Conservation (phyloP, 1,140 invertebrate species). For the Diachasma alloeum region DNA sequence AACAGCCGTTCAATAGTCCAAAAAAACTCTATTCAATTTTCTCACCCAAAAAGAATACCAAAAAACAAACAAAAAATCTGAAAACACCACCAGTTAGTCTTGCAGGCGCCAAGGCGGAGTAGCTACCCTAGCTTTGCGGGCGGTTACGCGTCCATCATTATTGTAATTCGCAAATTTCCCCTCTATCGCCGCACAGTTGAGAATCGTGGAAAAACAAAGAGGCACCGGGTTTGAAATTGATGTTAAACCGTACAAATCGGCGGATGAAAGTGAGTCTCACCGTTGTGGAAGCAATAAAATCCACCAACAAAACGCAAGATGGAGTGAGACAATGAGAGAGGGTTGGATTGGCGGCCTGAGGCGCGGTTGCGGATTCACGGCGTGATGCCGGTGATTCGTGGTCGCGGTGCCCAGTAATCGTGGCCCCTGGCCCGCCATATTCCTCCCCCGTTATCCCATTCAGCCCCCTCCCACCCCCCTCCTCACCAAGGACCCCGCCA, state of each 20-base stretch:
- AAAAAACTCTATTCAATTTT: neutral
- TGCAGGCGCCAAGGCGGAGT: constrained; percentile 39
- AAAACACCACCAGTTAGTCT: neutral
- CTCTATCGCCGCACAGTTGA: constrained; percentile 1
- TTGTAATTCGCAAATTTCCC: constrained; percentile 57
- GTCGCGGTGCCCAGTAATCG: constrained; percentile 64
- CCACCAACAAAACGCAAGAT: constrained; percentile 22
- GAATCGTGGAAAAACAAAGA: constrained; percentile 46
- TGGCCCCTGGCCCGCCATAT: constrained; percentile 51
- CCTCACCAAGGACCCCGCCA: neutral
- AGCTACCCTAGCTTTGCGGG: constrained; percentile 39
- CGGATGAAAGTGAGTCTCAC: constrained; percentile 11
- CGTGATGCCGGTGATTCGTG: constrained; percentile 65
- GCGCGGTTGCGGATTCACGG: constrained; percentile 62
- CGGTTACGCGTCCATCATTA: constrained; percentile 47
- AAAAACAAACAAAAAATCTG: constrained; percentile 11
- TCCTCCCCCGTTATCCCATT: constrained; percentile 41
- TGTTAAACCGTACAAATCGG: constrained; percentile 37
- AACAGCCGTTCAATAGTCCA: too few relatives aligned
- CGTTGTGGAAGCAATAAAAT: neutral
- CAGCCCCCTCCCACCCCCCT: neutral
- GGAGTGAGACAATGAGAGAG: constrained; percentile 17
- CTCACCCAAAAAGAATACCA: constrained; percentile 1
- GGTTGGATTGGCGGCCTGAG: constrained; percentile 64
- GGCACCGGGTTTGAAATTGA: constrained; percentile 33